Conservation (phyloP, 2,797 vertebrate species). For the Dendrocincla tyrannina region DNA sequence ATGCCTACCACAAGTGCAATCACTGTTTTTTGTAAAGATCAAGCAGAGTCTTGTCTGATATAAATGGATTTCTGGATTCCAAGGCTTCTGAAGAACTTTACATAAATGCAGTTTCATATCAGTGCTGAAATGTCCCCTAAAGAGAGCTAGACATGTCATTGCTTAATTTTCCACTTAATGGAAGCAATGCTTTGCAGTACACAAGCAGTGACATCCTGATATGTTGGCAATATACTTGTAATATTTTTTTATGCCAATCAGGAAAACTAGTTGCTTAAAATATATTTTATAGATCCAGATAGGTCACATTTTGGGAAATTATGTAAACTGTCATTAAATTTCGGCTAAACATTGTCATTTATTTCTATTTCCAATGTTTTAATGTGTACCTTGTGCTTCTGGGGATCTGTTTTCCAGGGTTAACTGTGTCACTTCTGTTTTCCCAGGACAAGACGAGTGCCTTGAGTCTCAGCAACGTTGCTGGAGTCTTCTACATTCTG, state of each 20-base stretch:
- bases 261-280: background rate
- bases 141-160: background rate
- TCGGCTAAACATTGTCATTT: background rate
- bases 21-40: conserved; percentile 1
- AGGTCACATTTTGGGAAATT: background rate
- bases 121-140: background rate
- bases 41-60: conserved; percentile 16
- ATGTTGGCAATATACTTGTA: conserved; percentile 38
- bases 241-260: background rate
- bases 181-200: conserved; percentile 46
- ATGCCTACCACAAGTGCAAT: background rate
- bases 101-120: background rate
- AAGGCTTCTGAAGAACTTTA: conserved; percentile 27
- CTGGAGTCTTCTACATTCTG: conserved; percentile 99
- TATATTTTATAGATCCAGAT: conserved; percentile 2
- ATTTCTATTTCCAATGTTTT: conserved; percentile 10
- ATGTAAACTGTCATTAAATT: conserved; percentile 13
- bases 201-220: conserved; percentile 46
- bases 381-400: conserved; percentile 14
- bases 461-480: conserved; percentile 99
- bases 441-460: conserved; percentile 98
- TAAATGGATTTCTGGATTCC: conserved; percentile 20
- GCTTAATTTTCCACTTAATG: conserved; percentile 47
- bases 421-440: conserved; percentile 74
- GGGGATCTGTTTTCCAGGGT: background rate